Evolutionary conservation across 2,113 vertebrate species (phyloP).

Genomic region (Xiphias gladius): DNA sequence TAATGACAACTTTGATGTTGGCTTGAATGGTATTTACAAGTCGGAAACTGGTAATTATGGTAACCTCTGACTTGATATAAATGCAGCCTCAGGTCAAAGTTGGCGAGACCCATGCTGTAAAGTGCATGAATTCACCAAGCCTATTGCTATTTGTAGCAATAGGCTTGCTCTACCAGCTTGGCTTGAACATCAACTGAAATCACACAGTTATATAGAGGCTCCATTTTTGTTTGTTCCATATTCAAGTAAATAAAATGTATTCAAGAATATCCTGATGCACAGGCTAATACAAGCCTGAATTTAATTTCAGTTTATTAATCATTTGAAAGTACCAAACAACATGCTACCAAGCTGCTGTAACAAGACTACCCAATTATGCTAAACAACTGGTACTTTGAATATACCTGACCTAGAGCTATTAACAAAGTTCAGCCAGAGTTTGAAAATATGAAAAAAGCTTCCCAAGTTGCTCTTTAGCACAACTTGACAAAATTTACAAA

Average conservation of each 20-base stretch:
- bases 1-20: neutral
- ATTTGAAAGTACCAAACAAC: neutral
- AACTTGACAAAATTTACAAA: constrained; percentile 27
- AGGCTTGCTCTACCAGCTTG: too few relatives aligned
- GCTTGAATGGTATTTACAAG: neutral
- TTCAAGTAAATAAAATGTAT: too few relatives aligned
- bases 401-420: neutral
- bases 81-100: too few relatives aligned
- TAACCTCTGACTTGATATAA: too few relatives aligned
- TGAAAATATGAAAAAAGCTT: neutral
- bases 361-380: neutral
- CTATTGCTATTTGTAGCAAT: too few relatives aligned
- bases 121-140: too few relatives aligned
- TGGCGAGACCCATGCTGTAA: too few relatives aligned
- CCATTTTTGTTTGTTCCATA: neutral
- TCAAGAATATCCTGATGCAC: too few relatives aligned
- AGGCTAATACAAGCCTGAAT: neutral
- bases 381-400: neutral
- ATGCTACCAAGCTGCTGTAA: neutral
- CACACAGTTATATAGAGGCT: neutral
- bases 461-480: neutral
- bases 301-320: neutral
- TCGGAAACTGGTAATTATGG: too few relatives aligned
- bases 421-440: neutral
- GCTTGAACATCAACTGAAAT: neutral